Evolutionary conservation across 2,888 invertebrate genomes (phyloP), one percentile per base, ranked within the genome.

Genomic region (Tipula unca): DNA sequence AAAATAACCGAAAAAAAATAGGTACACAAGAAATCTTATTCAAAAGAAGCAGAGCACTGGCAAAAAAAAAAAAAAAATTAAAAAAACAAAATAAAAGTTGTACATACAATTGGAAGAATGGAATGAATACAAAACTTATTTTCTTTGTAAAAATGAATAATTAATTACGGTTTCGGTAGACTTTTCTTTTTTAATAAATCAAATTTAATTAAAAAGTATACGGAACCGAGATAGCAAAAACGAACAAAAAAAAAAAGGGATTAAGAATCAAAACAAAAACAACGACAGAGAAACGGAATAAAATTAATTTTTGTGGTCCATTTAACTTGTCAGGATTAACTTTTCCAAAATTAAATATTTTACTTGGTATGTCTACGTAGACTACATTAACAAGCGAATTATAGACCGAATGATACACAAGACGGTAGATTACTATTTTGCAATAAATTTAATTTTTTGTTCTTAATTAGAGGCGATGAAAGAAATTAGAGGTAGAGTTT

Each of bases 261-360:
- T 25, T 69, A 25, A 69, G 25, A 25, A 69, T 25, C 25, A 10
- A 69, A 69, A 69, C 25, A 25, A 69, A 69, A 69, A 69, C 25
- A 25, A 69, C 4, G n/a, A n/a, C n/a, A 48, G 8, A n/a, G 48
- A 69, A 20, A 69, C 10, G 69, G 69, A 69, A 69, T 69, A 69
- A 69, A 69, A 69, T 69, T 69, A 69, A 69, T 69, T 69, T 69
- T 69, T 69, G 69, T 69, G 69, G 69, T 69, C 69, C 69, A 69
- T 69, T 69, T 25, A 69, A 69, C 69, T 69, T 69, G 69, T 69
- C 69, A 69, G 69, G 69, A 69, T 69, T 69, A 69, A 69, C 69
- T 69, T 69, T 69, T 69, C 69, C 25, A 69, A 25, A 25, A 6
- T 8, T 10, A 25, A 25, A 25, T 8, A 69, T 1, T 69, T 25